Conservation (phyloP, 2,797 vertebrate species). For the Chaetophractus vellerosus region DNA sequence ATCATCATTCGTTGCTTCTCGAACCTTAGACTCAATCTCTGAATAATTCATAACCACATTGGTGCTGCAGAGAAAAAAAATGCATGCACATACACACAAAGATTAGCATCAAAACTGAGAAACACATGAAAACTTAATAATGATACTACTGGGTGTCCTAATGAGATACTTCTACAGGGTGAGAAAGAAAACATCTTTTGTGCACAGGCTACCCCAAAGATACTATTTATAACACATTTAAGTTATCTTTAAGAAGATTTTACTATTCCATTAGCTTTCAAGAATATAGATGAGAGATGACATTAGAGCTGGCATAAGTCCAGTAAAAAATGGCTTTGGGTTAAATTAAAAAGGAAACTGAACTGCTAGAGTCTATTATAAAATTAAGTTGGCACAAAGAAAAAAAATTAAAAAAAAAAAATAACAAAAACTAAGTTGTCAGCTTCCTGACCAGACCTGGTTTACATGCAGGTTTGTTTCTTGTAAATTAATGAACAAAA, state of each 20-base stretch:
- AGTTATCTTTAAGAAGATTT: slow-evolving; percentile 89
- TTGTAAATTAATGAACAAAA: slow-evolving; percentile 73
- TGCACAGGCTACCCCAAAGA: slow-evolving; percentile 89
- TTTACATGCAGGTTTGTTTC: slow-evolving; percentile 67
- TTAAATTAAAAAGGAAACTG: slow-evolving; percentile 86
- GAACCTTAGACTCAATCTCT: slow-evolving; percentile 99
- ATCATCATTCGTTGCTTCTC: slow-evolving; percentile 99
- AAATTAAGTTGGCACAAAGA: slow-evolving; percentile 62
- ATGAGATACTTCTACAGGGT: slow-evolving; percentile 90
- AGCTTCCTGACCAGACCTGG: slow-evolving; percentile 31
- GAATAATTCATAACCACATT: slow-evolving; percentile 99
- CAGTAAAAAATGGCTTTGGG: slow-evolving; percentile 85
- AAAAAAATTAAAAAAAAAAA: too few species aligned
- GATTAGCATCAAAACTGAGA: slow-evolving; percentile 93
- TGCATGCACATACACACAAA: slow-evolving; percentile 88
- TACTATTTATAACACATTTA: slow-evolving; percentile 86
- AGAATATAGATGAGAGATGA: slow-evolving; percentile 88
- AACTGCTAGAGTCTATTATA: slow-evolving; percentile 71
- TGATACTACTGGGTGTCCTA: slow-evolving; percentile 90
- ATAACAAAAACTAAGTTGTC: slow-evolving; percentile 65
- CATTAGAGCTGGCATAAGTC: slow-evolving; percentile 84
- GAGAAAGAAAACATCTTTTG: slow-evolving; percentile 88
- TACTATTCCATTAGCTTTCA: slow-evolving; percentile 88
- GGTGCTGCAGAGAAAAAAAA: slow-evolving; percentile 93
- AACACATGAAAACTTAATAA: slow-evolving; percentile 93